A percentile compares a stretch with the other conserved stretches of the same genome.
These are phyloP conservation scores for Pluvianellus socialis DNA, from an alignment of 2,113 vertebrate species.

Conservation along the genomic window DNA sequence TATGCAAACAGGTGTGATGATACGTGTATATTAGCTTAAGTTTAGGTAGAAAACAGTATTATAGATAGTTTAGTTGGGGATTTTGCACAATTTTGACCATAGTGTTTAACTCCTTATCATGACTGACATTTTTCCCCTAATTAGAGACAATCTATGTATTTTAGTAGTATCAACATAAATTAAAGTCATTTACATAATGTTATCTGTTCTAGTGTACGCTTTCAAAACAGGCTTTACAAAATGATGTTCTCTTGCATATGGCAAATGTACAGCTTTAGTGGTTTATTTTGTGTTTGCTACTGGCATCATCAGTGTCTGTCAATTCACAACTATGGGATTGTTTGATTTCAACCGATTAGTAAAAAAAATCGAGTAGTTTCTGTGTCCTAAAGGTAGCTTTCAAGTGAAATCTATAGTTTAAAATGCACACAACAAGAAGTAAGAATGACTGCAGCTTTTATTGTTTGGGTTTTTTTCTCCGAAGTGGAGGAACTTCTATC, in stretches of 20 bases:
- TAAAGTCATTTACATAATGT: background rate
- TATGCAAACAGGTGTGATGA: background rate
- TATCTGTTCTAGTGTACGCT: background rate
- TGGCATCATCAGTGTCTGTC: background rate
- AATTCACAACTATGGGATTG: background rate
- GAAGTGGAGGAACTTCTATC: background rate
- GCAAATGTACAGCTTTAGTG: background rate
- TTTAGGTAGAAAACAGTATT: background rate
- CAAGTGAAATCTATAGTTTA: background rate
- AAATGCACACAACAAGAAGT: background rate
- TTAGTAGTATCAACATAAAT: background rate
- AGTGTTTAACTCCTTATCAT: background rate
- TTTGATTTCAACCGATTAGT: background rate
- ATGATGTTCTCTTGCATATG: background rate
- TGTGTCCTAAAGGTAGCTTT: background rate
- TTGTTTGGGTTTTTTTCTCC: too few relatives aligned
- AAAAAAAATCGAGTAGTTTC: background rate
- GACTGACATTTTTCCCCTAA: background rate
- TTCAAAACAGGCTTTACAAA: background rate
- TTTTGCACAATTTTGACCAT: background rate
- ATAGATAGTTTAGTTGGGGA: background rate
- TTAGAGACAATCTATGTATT: background rate
- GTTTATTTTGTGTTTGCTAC: background rate
- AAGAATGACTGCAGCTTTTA: background rate
- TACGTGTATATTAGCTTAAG: background rate